Evolutionary conservation across 2,113 vertebrate genomes (phyloP).

Genomic region (Picathartes gymnocephalus): DNA sequence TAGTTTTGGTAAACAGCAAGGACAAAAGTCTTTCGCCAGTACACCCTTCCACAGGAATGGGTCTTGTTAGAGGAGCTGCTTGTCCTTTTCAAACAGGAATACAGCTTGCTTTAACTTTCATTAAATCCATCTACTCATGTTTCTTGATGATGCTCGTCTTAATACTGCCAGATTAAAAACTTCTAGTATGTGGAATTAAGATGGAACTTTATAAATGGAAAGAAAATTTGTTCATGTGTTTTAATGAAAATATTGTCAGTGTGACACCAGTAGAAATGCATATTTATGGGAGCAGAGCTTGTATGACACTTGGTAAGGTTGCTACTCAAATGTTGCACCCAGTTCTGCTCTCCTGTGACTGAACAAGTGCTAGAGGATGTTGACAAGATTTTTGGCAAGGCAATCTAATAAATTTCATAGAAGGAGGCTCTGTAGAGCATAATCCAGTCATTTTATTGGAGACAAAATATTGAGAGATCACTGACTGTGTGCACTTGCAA

Average conservation of each 20-base stretch:
- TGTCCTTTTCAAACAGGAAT: neutral
- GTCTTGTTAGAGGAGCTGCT: neutral
- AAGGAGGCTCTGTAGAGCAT: neutral
- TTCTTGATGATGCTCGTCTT: neutral
- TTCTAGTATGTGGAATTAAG: neutral
- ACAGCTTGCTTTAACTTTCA: neutral
- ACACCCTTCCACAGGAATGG: neutral
- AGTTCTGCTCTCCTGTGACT: neutral
- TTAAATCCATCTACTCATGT: neutral
- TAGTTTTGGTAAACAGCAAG: neutral
- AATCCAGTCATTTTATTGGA: neutral
- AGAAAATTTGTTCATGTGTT: neutral
- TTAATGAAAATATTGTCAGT: neutral
- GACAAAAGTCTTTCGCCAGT: neutral
- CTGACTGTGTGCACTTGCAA: neutral
- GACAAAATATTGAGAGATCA: neutral
- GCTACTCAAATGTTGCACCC: neutral
- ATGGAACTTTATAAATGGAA: neutral
- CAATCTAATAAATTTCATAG: neutral
- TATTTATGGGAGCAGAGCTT: neutral
- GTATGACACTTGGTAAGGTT: neutral
- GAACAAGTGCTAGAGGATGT: neutral
- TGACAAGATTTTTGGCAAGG: neutral
- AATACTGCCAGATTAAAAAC: neutral
- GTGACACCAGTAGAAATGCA: rapidly evolving